Evolutionary conservation across 2,888 invertebrate genomes (phyloP).

Genomic region (Lissocephala sabroskyi): DNA sequence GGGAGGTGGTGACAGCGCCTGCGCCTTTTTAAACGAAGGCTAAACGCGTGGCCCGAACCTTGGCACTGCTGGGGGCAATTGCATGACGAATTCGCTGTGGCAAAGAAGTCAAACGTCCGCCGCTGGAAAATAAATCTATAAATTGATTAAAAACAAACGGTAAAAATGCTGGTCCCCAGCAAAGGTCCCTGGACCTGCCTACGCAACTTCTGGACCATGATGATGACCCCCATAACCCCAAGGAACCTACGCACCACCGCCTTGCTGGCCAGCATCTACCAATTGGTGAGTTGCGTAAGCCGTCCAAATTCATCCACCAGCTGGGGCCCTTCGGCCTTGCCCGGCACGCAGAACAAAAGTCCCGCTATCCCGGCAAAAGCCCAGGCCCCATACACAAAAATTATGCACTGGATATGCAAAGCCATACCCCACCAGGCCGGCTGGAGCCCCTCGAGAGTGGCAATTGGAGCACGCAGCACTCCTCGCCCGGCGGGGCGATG

Average conservation of each 20-base stretch:
- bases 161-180: conserved; percentile 43
- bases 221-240: conserved; percentile 67
- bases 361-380: conserved; percentile 46
- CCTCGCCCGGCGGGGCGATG: conserved; percentile 31
- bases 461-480: too few species aligned
- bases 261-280: conserved; percentile 69
- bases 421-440: conserved; percentile 71
- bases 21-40: too few species aligned
- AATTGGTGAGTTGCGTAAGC: conserved; percentile 72
- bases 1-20: conserved; percentile 29
- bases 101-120: too few species aligned
- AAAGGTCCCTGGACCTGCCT: conserved; percentile 36
- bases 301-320: conserved; percentile 22
- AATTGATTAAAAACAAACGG: conserved; percentile 41
- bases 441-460: conserved; percentile 21
- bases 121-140: conserved; percentile 54
- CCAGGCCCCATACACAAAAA: conserved; percentile 58
- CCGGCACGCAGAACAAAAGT: conserved; percentile 33
- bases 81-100: conserved; percentile 52
- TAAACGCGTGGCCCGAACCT: conserved; percentile 19
- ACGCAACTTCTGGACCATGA: conserved; percentile 38
- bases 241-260: conserved; percentile 71
- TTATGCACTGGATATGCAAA: conserved; percentile 72
- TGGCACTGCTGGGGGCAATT: conserved; percentile 27
- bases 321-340: conserved; percentile 38